Evolutionary conservation across 2,888 invertebrate genomes (phyloP).

Genomic region (Embidobia sp.): DNA sequence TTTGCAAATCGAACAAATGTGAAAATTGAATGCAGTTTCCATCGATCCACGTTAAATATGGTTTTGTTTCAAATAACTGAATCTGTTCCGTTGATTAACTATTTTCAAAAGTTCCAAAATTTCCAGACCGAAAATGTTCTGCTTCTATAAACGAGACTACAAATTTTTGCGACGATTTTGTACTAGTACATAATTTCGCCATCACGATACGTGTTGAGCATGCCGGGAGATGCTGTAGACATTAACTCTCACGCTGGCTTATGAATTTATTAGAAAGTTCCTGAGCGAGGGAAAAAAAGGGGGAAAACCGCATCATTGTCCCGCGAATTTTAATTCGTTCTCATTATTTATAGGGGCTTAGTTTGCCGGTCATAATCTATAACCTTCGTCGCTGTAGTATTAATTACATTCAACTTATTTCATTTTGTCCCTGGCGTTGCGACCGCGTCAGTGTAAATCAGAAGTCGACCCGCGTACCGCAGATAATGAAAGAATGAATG

Average conservation of each 20-base stretch:
- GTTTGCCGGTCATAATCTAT: constrained; percentile 34
- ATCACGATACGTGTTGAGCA: constrained; percentile 53
- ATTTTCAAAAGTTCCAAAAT: too few species aligned
- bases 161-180: too few species aligned
- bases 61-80: too few species aligned
- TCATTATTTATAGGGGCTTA: constrained; percentile 57
- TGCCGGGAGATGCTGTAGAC: constrained; percentile 63
- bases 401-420: constrained; percentile 51
- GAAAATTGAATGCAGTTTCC: too few species aligned
- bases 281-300: constrained; percentile 51
- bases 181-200: constrained; percentile 50
- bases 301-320: constrained; percentile 57
- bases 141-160: too few species aligned
- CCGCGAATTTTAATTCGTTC: constrained; percentile 55
- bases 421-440: constrained; percentile 53
- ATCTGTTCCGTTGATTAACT: too few species aligned
- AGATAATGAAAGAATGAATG: constrained; percentile 48
- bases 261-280: constrained; percentile 75
- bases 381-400: constrained; percentile 36
- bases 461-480: constrained; percentile 21
- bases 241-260: constrained; percentile 62
- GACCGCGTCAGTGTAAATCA: constrained; percentile 51
- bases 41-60: too few species aligned
- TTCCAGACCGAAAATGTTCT: too few species aligned
- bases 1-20: too few species aligned